These are phyloP conservation scores for Rhamnusium bicolor DNA, from an alignment of 2,888 invertebrate genomes.

Conservation along the genomic window DNA sequence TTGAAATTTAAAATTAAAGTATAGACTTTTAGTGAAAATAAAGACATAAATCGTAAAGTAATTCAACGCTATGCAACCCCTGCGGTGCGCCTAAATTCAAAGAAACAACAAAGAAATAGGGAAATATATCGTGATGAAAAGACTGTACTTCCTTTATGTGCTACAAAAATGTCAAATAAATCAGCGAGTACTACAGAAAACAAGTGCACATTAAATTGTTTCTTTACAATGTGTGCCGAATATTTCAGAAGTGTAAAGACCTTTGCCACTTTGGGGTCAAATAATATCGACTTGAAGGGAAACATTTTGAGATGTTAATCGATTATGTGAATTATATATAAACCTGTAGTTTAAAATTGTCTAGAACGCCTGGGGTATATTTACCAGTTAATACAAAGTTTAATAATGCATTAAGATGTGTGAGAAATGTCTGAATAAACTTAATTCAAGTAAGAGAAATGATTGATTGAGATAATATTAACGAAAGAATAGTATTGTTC, in stretches of 20 bases:
- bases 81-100: conserved; percentile 58
- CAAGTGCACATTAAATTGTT: conserved; percentile 45
- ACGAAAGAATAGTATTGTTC: background rate
- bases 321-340: background rate
- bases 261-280: conserved; percentile 1
- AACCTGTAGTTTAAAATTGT: background rate
- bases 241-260: background rate
- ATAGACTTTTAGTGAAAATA: conserved; percentile 58
- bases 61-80: conserved; percentile 57
- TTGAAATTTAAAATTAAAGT: conserved; percentile 52
- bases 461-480: background rate
- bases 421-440: background rate
- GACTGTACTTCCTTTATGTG: conserved; percentile 41
- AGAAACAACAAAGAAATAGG: conserved; percentile 62
- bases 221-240: conserved; percentile 29
- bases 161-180: conserved; percentile 39
- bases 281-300: background rate
- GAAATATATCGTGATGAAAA: conserved; percentile 60
- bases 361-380: background rate
- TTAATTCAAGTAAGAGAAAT: background rate
- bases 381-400: background rate
- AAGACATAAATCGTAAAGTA: conserved; percentile 63
- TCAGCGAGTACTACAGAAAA: conserved; percentile 31
- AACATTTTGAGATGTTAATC: conserved; percentile 11
- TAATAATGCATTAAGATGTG: background rate